Percentiles rank a stretch among this genome's conserved stretches.
Conservation (phyloP, 2,113 vertebrate genomes). For the Ptilorrhoa leucosticta region DNA sequence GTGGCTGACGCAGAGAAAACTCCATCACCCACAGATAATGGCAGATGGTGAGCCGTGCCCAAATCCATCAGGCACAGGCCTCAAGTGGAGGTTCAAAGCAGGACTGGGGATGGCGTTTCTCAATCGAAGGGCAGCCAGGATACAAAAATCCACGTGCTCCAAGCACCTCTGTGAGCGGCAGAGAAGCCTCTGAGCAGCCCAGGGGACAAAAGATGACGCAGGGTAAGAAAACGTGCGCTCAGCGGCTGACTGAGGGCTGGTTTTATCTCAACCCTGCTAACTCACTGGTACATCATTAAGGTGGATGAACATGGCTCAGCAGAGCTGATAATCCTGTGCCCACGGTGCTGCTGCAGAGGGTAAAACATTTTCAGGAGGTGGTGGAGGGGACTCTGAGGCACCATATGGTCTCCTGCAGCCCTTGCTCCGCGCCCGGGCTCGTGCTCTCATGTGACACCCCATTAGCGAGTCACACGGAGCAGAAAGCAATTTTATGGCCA, state of each 20-base stretch:
- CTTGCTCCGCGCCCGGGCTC: neutral
- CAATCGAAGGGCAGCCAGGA: neutral
- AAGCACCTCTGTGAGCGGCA: neutral
- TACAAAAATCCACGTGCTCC: neutral
- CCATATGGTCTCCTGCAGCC: constrained; percentile 61
- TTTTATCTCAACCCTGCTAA: neutral
- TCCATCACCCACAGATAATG: constrained; percentile 35
- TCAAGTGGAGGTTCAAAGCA: neutral
- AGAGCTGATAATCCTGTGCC: neutral
- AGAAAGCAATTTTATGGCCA: constrained; percentile 68
- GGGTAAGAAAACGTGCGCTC: rapidly evolving
- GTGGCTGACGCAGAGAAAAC: constrained; percentile 12
- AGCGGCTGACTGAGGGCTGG: neutral
- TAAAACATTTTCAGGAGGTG: constrained; percentile 28
- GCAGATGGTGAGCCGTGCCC: constrained; percentile 5
- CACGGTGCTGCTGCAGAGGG: neutral
- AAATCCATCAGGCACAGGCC: constrained; percentile 8
- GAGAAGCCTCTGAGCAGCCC: neutral
- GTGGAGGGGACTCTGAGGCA: constrained; percentile 17
- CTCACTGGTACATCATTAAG: neutral
- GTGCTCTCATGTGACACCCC: constrained; percentile 63
- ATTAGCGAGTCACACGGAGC: constrained; percentile 64
- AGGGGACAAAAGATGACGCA: neutral
- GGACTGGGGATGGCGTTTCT: neutral
- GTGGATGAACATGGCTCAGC: neutral